These are phyloP conservation scores for Ceryle rudis DNA, from an alignment of 2,797 vertebrate genomes.

Conservation along the genomic window DNA sequence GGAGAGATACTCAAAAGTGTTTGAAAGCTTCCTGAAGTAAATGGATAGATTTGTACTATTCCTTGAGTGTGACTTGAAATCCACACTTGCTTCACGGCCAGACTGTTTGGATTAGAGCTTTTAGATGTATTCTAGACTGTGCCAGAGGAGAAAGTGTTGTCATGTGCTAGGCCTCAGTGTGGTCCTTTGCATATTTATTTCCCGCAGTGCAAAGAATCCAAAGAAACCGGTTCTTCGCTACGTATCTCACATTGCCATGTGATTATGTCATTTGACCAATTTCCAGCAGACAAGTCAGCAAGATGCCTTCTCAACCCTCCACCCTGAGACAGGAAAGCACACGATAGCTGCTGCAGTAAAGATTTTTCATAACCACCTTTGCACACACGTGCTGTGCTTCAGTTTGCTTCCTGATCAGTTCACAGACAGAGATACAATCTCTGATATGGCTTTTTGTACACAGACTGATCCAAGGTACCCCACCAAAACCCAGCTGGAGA, in stretches of 20 bases:
- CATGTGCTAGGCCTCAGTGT: neutral
- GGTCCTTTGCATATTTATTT: neutral
- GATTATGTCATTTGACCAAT: neutral
- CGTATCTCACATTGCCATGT: neutral
- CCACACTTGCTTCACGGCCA: neutral
- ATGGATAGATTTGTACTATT: neutral
- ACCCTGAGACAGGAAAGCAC: neutral
- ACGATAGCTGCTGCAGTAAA: neutral
- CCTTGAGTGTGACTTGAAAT: slow-evolving; percentile 9
- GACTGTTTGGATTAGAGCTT: neutral
- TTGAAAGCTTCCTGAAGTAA: neutral
- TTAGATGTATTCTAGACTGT: neutral
- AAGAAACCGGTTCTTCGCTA: neutral
- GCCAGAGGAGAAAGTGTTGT: neutral
- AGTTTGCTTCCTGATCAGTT: neutral
- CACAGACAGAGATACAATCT: neutral
- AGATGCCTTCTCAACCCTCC: neutral
- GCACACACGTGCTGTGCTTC: neutral
- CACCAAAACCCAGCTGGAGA: neutral
- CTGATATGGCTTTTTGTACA: neutral
- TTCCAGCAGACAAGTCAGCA: neutral
- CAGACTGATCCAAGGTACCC: neutral
- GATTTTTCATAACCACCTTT: neutral
- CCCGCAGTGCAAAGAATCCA: neutral
- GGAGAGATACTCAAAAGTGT: neutral